Percentiles rank a stretch among this genome's conserved stretches.
Conservation (phyloP, 2,888 invertebrate genomes). For the Ennomos fuscantarius region DNA sequence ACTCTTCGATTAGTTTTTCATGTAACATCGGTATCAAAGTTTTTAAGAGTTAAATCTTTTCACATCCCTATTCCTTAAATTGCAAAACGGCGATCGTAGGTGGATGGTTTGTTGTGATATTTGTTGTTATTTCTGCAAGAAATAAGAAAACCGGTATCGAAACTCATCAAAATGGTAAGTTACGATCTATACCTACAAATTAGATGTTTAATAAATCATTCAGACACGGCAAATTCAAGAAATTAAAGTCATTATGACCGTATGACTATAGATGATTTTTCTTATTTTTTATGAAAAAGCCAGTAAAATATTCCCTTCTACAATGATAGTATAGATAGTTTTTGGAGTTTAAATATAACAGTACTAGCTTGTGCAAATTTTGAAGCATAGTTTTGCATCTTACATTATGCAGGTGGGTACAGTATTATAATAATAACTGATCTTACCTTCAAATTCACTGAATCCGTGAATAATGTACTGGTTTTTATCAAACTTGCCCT, state of each 20-base stretch:
- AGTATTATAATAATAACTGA: background rate
- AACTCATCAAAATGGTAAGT: slow-evolving; percentile 66
- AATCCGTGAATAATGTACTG: slow-evolving; percentile 33
- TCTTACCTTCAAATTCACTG: slow-evolving; percentile 26
- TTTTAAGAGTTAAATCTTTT: background rate
- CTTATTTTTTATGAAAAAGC: slow-evolving; percentile 3
- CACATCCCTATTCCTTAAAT: slow-evolving; percentile 57
- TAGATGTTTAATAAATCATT: background rate
- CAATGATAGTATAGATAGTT: background rate
- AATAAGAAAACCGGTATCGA: slow-evolving; percentile 56
- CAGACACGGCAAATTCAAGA: background rate
- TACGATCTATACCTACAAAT: background rate
- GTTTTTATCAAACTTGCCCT: slow-evolving; percentile 45
- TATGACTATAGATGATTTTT: slow-evolving; percentile 8
- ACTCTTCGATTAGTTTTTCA: background rate
- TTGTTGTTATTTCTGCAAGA: slow-evolving; percentile 56
- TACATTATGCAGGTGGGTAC: too few relatives aligned
- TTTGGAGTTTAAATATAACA: background rate
- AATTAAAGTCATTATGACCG: slow-evolving; percentile 9
- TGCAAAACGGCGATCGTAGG: slow-evolving; percentile 65
- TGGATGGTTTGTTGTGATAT: slow-evolving; percentile 76
- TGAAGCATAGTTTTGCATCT: too few relatives aligned
- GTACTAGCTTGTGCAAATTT: background rate
- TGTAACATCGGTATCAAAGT: background rate
- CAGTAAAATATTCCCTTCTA: background rate